Base-by-base conservation (phyloP, 2,113 vertebrate genomes). In the Taurulus bubalis region DNA sequence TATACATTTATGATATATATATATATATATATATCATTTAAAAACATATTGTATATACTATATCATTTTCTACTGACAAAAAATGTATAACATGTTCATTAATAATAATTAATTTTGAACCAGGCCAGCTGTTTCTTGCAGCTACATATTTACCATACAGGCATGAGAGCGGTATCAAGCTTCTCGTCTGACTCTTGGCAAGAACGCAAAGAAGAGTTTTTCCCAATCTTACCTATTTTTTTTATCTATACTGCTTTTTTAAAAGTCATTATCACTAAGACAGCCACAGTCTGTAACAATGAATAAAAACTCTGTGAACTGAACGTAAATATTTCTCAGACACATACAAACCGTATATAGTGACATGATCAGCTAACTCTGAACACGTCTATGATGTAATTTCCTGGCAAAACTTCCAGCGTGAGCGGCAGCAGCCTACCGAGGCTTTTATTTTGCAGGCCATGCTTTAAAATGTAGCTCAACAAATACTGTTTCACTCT, bases 401-500 rank as follows among this genome's bases (percentile, higher is more conserved):
- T 69, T 59, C 64, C 68, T 40, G 49, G 45, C 20, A 53, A 76
- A 36, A 14, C 2, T 40, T 28, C 62, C 70, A 59, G 64, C 74
- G 40, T 47, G 24, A 10, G 18, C 0, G 8, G 55, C 10, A 30
- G n/a, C 55, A 11, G 2, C 62, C 40, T n/a, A n/a, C 65, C 0
- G 2, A 55, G 22, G 49, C n/a, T 77, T 80, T 74, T 32, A 47
- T 76, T 88, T 85, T 55, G 30, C 49, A 74, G 26, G 60, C 10
- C 9, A 62, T 30, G 58, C 77, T 79, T 74, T 78, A 71, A 65
- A 66, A 75, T 87, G 30, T 59, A 68, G 4, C 38, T 70, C 69
- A 53, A 55, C 62, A 77, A 26, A n/a, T 66, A 7, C 28, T 66
- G n/a, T 82, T 66, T 85, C 22, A 78, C 47, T 80, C 3, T 18